These are phyloP conservation scores for Pseudeuparius sepicola DNA, from an alignment of 2,888 invertebrate species.

Conservation along the genomic window DNA sequence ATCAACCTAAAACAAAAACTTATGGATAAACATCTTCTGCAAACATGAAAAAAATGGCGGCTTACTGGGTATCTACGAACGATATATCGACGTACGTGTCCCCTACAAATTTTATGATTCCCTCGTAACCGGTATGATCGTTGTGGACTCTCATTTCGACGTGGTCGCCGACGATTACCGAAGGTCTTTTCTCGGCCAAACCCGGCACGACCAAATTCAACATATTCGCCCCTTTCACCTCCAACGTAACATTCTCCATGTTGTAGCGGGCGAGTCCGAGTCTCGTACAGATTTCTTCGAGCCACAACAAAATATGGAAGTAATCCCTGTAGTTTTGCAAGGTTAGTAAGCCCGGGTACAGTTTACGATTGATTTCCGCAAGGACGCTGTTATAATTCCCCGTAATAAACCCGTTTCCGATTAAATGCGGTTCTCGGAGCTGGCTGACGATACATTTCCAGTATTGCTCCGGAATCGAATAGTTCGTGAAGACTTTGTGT, in stretches of 20 bases:
- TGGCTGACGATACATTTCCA: no score
- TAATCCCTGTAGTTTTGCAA: constrained; percentile 41
- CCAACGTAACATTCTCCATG: constrained; percentile 35
- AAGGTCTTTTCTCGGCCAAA: constrained; percentile 58
- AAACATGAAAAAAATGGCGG: constrained; percentile 11
- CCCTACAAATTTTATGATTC: constrained; percentile 37
- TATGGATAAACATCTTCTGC: no score
- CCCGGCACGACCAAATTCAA: constrained; percentile 51
- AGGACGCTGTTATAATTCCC: no score
- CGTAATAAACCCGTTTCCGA: no score
- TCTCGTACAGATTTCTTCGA: constrained; percentile 49
- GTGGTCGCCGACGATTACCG: constrained; percentile 50
- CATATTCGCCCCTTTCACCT: constrained; percentile 3
- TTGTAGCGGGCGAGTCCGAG: constrained; percentile 31
- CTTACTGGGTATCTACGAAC: constrained; percentile 35
- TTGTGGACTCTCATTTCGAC: constrained; percentile 37
- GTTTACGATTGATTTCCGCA: constrained; percentile 20
- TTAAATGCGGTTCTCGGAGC: no score
- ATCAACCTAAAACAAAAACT: no score
- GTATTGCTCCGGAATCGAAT: no score
- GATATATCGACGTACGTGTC: constrained; percentile 37
- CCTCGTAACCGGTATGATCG: constrained; percentile 36
- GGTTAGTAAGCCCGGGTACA: constrained; percentile 36
- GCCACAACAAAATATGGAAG: constrained; percentile 49
- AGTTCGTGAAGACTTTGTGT: no score